Conservation (phyloP, 2,113 vertebrate genomes). For the Brachyistius frenatus region DNA sequence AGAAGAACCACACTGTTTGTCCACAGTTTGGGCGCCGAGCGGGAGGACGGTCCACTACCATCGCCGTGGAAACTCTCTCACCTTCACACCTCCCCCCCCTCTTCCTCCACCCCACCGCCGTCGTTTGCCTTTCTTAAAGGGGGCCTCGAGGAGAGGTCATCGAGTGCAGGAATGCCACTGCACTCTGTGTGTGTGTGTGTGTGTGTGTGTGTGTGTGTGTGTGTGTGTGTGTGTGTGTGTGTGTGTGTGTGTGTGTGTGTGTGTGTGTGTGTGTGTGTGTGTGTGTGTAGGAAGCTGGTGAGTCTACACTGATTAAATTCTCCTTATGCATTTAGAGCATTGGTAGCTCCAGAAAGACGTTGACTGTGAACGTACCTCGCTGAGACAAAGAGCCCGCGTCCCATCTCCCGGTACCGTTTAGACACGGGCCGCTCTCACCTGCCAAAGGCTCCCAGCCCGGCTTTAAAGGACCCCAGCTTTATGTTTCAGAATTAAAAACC, state of each 20-base stretch:
- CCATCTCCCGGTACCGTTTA: constrained; percentile 25
- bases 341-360: constrained; percentile 47
- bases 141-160: constrained; percentile 63
- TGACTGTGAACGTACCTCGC: constrained; percentile 38
- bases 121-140: constrained; percentile 41
- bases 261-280: constrained; percentile 39
- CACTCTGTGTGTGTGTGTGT: constrained; percentile 39
- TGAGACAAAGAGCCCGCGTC: constrained; percentile 45
- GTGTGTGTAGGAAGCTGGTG: constrained; percentile 4
- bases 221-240: constrained; percentile 32
- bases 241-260: constrained; percentile 38
- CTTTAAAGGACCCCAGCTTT: constrained; percentile 33
- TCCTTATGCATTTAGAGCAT: constrained; percentile 62
- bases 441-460: constrained; percentile 19
- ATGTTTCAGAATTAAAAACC: constrained; percentile 31
- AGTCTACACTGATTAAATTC: constrained; percentile 63
- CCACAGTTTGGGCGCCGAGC: constrained; percentile 25
- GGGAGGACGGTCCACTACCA: constrained; percentile 32
- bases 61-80: constrained; percentile 19
- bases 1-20: constrained; percentile 56
- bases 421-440: constrained; percentile 12
- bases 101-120: constrained; percentile 49
- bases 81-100: not conserved
- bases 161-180: constrained; percentile 72
- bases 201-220: constrained; percentile 37